Evolutionary conservation across 2,888 invertebrate genomes (phyloP).

Genomic region (Silvanus unidentatus): DNA sequence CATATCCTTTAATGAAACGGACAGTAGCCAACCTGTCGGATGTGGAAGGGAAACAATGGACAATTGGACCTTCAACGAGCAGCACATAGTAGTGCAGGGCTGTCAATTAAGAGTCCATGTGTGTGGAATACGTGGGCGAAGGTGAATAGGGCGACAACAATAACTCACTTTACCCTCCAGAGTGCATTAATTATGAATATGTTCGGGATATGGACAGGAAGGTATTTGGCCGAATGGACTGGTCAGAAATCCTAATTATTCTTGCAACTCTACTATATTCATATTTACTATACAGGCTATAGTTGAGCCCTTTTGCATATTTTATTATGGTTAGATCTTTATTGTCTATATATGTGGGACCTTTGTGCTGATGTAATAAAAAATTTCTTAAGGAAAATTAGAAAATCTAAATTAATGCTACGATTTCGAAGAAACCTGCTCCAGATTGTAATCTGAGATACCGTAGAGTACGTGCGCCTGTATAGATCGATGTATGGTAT

Average conservation of each 20-base stretch:
- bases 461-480: no score
- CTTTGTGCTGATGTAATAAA: no score
- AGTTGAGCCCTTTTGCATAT: no score
- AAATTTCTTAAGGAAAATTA: no score
- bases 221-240: constrained; percentile 6
- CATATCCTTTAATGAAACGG: constrained; percentile 7
- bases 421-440: no score
- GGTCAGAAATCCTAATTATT: constrained; percentile 10
- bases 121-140: background rate
- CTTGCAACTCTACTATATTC: constrained; percentile 4
- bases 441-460: no score
- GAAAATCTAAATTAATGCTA: no score
- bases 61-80: constrained; percentile 2
- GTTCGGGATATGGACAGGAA: constrained; percentile 11
- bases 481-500: no score
- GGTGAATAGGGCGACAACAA: constrained; percentile 8
- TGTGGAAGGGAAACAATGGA: constrained; percentile 7
- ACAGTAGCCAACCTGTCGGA: constrained; percentile 11
- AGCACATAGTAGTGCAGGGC: constrained; percentile 1
- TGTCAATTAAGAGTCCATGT: constrained; percentile 4
- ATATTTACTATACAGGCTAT: background rate
- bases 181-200: constrained; percentile 21
- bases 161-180: constrained; percentile 11
- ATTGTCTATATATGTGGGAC: no score
- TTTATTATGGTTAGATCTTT: no score